These are phyloP conservation scores for Tupiocoris notatus DNA, from an alignment of 2,888 invertebrate species.

Conservation along the genomic window DNA sequence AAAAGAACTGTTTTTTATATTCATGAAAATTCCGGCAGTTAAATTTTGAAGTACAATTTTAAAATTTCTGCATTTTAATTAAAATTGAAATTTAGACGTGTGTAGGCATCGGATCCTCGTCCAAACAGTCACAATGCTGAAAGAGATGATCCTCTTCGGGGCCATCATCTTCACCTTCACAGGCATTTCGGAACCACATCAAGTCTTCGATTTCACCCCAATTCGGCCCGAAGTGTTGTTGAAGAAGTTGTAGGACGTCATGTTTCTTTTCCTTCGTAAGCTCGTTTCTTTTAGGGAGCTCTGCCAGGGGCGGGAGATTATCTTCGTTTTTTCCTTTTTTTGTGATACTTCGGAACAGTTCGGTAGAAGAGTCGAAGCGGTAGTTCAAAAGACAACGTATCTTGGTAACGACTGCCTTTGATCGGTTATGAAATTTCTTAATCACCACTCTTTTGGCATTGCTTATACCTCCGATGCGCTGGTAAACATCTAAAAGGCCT, in stretches of 20 bases:
- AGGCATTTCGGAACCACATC: not conserved
- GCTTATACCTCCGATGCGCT: conserved; percentile 2
- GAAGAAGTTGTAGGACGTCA: not conserved
- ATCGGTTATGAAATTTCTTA: not conserved
- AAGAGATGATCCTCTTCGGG: no score
- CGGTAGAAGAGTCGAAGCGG: not conserved
- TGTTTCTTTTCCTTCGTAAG: not conserved
- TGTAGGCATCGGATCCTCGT: no score
- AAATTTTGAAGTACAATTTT: no score
- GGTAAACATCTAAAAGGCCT: not conserved
- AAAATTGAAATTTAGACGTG: no score
- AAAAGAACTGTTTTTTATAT: no score
- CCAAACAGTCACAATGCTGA: no score
- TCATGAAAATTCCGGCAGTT: no score
- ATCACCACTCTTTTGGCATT: conserved; percentile 18
- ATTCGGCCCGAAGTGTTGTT: not conserved
- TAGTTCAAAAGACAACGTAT: not conserved
- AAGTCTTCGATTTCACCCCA: not conserved
- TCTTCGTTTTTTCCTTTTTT: not conserved
- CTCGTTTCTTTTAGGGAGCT: not conserved
- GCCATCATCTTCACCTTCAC: no score
- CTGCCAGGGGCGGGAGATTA: not conserved
- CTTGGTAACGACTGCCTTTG: not conserved
- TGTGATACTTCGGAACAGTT: not conserved
- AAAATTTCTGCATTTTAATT: no score